Conservation (phyloP, 2,113 vertebrate species). For the Cavia aperea region DNA sequence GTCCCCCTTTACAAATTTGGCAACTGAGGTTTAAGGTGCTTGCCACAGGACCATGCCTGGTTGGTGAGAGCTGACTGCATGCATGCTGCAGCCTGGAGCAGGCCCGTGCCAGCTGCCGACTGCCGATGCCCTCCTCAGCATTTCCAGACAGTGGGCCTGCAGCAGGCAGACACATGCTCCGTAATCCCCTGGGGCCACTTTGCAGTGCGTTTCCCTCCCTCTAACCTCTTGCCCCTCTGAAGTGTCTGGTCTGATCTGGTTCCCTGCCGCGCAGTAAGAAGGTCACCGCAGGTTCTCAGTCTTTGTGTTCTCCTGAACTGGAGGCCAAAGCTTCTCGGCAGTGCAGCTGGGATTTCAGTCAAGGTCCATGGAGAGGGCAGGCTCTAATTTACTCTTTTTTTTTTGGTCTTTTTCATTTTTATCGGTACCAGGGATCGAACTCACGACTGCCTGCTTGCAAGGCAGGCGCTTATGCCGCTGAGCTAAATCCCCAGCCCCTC, state of each 20-base stretch:
- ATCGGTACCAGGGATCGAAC: no score
- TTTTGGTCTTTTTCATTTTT: no score
- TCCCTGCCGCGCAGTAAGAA: background rate
- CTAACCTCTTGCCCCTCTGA: background rate
- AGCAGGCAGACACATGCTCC: background rate
- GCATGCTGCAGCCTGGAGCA: background rate
- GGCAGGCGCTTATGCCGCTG: no score
- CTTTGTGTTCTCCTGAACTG: background rate
- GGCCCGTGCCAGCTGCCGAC: no score
- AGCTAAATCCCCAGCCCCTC: background rate
- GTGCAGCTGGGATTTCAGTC: background rate
- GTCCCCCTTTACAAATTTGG: background rate
- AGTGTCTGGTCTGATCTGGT: background rate
- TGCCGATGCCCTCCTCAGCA: background rate
- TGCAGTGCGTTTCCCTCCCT: background rate
- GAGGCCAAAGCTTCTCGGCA: background rate
- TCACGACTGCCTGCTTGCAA: no score
- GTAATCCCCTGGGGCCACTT: no score
- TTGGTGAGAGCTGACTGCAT: fast-evolving
- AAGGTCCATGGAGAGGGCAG: background rate
- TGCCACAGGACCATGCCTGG: fast-evolving
- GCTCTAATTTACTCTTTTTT: background rate
- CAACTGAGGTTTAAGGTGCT: background rate
- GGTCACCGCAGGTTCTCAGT: background rate
- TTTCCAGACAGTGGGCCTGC: no score